phyloP scores from a whole-genome alignment of 2,113 vertebrate species.

The Hyaena hyaena region DNA sequence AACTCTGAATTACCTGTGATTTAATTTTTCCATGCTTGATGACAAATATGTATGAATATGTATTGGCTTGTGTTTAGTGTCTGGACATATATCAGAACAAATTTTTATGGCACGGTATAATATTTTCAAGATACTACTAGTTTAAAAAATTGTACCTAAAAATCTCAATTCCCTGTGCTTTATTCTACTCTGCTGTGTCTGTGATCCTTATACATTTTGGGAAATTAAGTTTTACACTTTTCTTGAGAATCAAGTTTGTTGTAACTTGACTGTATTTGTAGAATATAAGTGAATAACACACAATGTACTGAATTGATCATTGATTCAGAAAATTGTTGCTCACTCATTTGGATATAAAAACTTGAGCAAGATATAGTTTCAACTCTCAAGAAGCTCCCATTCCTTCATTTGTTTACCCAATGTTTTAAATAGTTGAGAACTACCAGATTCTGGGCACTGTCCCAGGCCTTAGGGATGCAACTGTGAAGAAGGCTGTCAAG shows the following conservation, averaged over 20 bases:
- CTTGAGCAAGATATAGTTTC: not conserved
- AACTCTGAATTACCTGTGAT: slow-evolving; percentile 48
- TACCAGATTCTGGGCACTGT: not conserved
- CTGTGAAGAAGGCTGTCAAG: not conserved
- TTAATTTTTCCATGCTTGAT: slow-evolving; percentile 53
- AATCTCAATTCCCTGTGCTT: not conserved
- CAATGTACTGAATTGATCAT: not conserved
- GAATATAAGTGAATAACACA: not conserved
- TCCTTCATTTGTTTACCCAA: not conserved
- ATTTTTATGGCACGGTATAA: not conserved
- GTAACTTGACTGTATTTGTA: not conserved
- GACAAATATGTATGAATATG: not conserved
- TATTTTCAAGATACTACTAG: slow-evolving; percentile 25
- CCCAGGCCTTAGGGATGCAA: not conserved
- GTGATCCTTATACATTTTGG: not conserved
- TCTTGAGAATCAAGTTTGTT: slow-evolving; percentile 30
- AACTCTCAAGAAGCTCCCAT: not conserved
- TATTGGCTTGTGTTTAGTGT: slow-evolving; percentile 32
- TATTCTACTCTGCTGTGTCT: not conserved
- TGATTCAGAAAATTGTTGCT: slow-evolving; percentile 26
- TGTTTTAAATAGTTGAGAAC: slow-evolving; percentile 7
- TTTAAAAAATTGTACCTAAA: slow-evolving; percentile 8
- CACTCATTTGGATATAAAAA: not conserved
- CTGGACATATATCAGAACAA: not conserved
- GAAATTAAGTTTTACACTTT: not conserved